Percentiles rank a stretch among this genome's conserved stretches.
phyloP scores from a whole-genome alignment of 1,140 invertebrate species.

The Drusus annulatus region DNA sequence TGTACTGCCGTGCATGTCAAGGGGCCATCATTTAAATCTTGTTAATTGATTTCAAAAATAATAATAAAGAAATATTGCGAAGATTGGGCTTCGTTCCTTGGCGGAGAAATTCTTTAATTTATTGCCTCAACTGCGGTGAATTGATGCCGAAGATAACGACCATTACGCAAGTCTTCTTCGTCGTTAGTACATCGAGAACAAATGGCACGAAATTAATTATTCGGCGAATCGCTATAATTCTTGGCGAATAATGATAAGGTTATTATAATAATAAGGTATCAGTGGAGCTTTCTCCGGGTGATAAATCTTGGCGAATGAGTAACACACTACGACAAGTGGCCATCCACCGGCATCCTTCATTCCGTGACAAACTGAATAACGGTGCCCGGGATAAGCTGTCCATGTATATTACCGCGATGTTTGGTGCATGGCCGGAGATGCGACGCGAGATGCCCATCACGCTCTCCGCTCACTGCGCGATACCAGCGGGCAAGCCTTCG shows the following conservation, averaged over 20 bases:
- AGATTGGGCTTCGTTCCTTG: not conserved
- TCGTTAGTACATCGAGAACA: slow-evolving; percentile 8
- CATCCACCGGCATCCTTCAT: not conserved
- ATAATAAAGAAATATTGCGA: slow-evolving; percentile 5
- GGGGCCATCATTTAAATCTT: slow-evolving; percentile 23
- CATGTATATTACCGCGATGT: not conserved
- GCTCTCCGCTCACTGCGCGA: not conserved
- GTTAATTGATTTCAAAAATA: slow-evolving; percentile 38
- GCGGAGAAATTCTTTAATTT: slow-evolving; percentile 28
- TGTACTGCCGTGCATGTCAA: slow-evolving; percentile 14
- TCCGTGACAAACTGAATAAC: slow-evolving; percentile 34
- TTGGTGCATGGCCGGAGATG: slow-evolving; percentile 5
- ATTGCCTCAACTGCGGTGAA: slow-evolving; percentile 3
- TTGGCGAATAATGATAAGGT: too few species aligned
- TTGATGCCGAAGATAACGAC: not conserved
- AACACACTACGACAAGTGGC: slow-evolving; percentile 28
- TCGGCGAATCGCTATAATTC: too few species aligned
- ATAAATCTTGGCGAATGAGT: slow-evolving; percentile 13
- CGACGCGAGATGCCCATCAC: not conserved
- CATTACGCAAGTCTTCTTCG: not conserved
- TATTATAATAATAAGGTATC: too few species aligned
- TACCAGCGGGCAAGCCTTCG: not conserved
- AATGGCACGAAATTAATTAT: not conserved
- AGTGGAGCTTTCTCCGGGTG: not conserved
- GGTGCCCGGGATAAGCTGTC: not conserved